Conservation (phyloP, 2,888 invertebrate species). For the Thecocarcelia acutangulata region DNA sequence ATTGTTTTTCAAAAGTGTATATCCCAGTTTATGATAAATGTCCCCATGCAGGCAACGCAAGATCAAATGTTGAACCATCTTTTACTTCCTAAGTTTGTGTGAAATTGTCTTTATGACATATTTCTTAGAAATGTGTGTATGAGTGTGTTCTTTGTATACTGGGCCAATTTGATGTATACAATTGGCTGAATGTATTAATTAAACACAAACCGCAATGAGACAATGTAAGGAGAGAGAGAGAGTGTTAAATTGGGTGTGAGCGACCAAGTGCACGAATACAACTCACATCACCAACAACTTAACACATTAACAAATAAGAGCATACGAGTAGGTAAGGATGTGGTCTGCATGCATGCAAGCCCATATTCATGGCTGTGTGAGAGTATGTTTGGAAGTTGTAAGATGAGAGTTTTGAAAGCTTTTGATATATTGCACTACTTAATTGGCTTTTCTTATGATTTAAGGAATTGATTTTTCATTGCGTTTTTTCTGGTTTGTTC, state of each 20-base stretch:
- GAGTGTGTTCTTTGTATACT: constrained; percentile 7
- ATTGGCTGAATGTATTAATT: constrained; percentile 71
- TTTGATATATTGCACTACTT: constrained; percentile 69
- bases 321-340: constrained; percentile 16
- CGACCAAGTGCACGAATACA: constrained; percentile 9
- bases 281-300: neutral
- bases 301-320: neutral
- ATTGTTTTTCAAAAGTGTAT: constrained; percentile 17
- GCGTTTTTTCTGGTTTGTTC: neutral
- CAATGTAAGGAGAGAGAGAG: constrained; percentile 46
- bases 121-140: neutral
- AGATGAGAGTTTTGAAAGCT: constrained; percentile 67
- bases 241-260: constrained; percentile 58
- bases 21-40: constrained; percentile 12
- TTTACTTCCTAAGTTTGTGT: constrained; percentile 24
- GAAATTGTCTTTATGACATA: constrained; percentile 37
- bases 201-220: constrained; percentile 64
- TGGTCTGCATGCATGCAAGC: constrained; percentile 21
- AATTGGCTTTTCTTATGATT: constrained; percentile 70
- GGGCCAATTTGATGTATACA: constrained; percentile 53
- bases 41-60: neutral
- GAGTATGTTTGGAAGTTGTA: constrained; percentile 32
- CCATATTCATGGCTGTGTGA: constrained; percentile 13
- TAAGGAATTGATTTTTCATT: constrained; percentile 66
- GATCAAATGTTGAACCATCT: constrained; percentile 27